Conservation (phyloP, 2,888 invertebrate genomes). For the Mycalesis mineus region DNA sequence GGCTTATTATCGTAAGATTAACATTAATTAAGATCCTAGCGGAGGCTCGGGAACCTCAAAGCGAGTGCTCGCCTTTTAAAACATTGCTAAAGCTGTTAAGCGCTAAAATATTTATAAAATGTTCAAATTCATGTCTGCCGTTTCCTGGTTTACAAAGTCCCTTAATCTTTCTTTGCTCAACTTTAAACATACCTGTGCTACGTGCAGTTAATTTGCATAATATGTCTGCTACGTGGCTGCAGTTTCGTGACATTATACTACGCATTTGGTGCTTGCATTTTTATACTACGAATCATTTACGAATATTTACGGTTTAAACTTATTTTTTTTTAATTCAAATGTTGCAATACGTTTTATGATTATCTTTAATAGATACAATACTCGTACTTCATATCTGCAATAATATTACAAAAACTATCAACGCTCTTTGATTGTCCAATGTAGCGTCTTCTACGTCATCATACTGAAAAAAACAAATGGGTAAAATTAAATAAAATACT, state of each 20-base stretch:
- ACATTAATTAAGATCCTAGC: conserved; percentile 67
- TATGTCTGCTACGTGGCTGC: conserved; percentile 9
- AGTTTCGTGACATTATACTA: conserved; percentile 5
- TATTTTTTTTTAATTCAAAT: no score
- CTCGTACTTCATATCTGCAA: no score
- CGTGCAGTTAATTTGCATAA: conserved; percentile 12
- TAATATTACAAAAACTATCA: no score
- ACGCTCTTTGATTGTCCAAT: no score
- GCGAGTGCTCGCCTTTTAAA: conserved; percentile 61
- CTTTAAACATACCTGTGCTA: conserved; percentile 11
- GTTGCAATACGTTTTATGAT: no score
- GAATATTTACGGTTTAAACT: no score
- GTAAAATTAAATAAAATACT: no score
- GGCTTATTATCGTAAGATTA: conserved; percentile 72
- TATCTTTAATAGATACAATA: no score
- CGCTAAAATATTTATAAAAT: conserved; percentile 27
- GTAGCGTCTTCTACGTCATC: no score
- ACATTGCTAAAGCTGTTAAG: conserved; percentile 53
- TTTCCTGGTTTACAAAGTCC: conserved; percentile 16
- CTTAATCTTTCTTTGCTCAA: conserved; percentile 20
- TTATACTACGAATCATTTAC: background rate
- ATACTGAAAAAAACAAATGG: no score
- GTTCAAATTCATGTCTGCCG: conserved; percentile 18
- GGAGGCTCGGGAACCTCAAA: conserved; percentile 54
- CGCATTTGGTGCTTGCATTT: background rate